Conservation (phyloP, 2,113 vertebrate genomes). For the Tragelaphus buxtoni region DNA sequence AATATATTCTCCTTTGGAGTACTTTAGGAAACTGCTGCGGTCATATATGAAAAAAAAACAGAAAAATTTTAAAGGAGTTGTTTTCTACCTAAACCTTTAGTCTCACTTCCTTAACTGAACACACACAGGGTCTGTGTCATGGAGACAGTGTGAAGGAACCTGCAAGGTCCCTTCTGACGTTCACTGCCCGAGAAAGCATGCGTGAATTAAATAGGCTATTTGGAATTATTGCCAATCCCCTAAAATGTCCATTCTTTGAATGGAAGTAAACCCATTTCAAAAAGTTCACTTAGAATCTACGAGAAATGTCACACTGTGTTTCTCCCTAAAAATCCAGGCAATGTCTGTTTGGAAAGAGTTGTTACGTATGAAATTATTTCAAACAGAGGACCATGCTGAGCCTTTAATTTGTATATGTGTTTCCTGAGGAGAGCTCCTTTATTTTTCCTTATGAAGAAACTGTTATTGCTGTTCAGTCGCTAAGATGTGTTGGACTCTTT, state of each 20-base stretch:
- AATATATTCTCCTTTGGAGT: not conserved
- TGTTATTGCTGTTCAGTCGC: not conserved
- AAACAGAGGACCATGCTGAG: too few relatives aligned
- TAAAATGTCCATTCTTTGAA: not conserved
- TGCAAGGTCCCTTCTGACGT: not conserved
- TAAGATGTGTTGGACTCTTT: not conserved
- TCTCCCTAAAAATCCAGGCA: not conserved
- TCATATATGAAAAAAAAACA: not conserved
- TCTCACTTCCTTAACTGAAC: not conserved
- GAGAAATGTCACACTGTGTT: not conserved
- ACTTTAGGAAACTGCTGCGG: not conserved
- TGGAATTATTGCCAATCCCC: not conserved
- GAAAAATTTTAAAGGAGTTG: not conserved
- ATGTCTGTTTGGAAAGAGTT: not conserved
- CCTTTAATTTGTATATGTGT: not conserved
- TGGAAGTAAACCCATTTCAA: not conserved
- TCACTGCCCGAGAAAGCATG: not conserved
- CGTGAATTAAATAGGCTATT: not conserved
- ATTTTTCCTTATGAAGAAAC: not conserved
- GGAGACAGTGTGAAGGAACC: not conserved
- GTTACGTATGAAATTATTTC: not conserved
- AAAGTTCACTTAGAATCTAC: not conserved
- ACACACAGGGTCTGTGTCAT: not conserved
- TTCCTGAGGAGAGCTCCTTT: not conserved
- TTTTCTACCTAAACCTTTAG: too few relatives aligned